Evolutionary conservation across 2,113 vertebrate species (phyloP), one percentile per base, ranked within the genome.

Genomic region (Syngnathus typhle): DNA sequence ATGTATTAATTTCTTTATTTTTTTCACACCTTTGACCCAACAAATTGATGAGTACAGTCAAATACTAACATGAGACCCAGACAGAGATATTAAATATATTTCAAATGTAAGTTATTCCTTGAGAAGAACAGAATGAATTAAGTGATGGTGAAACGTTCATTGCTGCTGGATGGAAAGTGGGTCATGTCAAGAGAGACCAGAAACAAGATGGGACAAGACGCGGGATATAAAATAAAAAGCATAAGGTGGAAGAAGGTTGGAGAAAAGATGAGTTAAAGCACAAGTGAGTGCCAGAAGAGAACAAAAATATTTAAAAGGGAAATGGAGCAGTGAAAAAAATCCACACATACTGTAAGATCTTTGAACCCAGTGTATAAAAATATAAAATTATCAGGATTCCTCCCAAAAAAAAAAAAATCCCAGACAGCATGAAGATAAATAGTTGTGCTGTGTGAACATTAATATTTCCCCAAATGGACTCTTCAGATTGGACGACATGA

Each of bases 101-200:
- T 49, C 46, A 7, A 3, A 1, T n/a, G 18, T 49, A 18, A 49
- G 5, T 19, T n/a, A 49, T 19, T 32, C 12, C 23, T 72, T 83
- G 72, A 64, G 76, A 70, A 67, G 46, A 73, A 65, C 75, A 59
- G 74, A 77, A 88, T 88, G 75, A 62, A 73, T 84, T 84, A 81
- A 82, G 71, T 21, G 56, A 85, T 82, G 82, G 71, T 79, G 85
- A 86, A 80, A 85, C 86, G 27, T 73, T 79, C 78, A 78, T 81
- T 87, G 68, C 73, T 21, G 74, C 69, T 60, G 44, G 72, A 86
- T 61, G 43, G 71, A 87, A 89, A 84, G 67, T 78, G 80, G 86
- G 86, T 89, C 86, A 87, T 68, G 62, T 37, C 1, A 27, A 70
- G 70, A 61, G 62, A 70, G 54, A 60, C 61, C 12, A 38, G 65